A percentile compares a stretch with the other conserved stretches of the same genome.
phyloP scores from a whole-genome alignment of 2,797 vertebrate genomes.

The Xyrichtys novacula region DNA sequence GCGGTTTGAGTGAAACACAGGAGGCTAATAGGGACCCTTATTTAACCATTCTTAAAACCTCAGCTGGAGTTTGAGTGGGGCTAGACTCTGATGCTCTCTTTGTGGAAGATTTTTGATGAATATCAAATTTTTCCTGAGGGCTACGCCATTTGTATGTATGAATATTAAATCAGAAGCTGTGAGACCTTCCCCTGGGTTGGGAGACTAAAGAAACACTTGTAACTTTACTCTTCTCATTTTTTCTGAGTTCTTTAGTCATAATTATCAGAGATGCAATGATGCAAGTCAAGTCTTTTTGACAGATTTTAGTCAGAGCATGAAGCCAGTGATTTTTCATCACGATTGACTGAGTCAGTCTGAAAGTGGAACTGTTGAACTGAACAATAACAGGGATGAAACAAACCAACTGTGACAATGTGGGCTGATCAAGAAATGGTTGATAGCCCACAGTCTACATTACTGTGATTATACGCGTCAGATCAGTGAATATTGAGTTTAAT shows the following conservation, averaged over 20 bases:
- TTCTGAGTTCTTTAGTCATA: too few relatives aligned
- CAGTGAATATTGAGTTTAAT: neutral
- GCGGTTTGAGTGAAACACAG: neutral
- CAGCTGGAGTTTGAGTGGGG: slow-evolving; percentile 20
- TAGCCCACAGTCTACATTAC: neutral
- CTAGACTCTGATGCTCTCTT: neutral
- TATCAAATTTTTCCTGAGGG: too few relatives aligned
- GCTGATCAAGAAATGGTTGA: neutral
- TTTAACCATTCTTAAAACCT: slow-evolving; percentile 30
- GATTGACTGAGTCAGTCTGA: neutral
- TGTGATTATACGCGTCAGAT: neutral
- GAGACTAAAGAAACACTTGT: neutral
- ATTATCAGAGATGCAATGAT: neutral
- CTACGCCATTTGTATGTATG: slow-evolving; percentile 16
- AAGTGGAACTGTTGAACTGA: neutral
- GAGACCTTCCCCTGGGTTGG: too few relatives aligned
- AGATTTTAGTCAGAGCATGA: neutral
- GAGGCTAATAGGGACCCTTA: neutral
- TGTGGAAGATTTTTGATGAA: too few relatives aligned
- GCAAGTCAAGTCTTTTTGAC: neutral
- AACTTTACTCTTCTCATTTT: too few relatives aligned
- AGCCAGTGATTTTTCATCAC: neutral
- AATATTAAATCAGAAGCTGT: too few relatives aligned
- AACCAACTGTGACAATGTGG: neutral
- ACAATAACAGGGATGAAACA: neutral